Base-by-base conservation (phyloP, 1,140 invertebrate species). In the Manduca sexta region DNA sequence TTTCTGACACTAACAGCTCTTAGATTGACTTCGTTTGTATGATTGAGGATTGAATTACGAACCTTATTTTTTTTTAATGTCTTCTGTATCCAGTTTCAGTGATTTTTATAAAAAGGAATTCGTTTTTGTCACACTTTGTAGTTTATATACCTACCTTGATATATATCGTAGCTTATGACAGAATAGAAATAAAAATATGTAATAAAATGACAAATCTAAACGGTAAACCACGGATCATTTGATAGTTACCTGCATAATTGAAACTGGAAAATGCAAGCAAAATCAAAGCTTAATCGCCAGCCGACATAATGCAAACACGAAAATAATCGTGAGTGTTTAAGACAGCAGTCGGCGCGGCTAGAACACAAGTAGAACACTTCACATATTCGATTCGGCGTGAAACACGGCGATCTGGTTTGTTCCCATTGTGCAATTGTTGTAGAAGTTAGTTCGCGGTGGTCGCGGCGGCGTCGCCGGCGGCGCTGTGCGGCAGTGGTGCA, bases 401-500 rank as follows among this genome's bases (percentile, higher is more conserved):
- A 52, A 52, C 35, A 60, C 52, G 54, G 43, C 48, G 56, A 57
- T 62, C 53, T 46, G 45, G 44, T 64, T 48, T 49, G 55, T 60
- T 60, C 45, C 52, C 60, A 64, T 63, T 68, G 56, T 56, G 40
- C 49, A 44, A 54, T 58, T 64, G 53, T 67, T 67, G 53, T 52
- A 59, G 63, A 73, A 76, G 69, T 76, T 76, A 53, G 56, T 54
- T 64, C 56, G 60, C 45, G 48, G 35, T 40, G 40, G 17, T 31
- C 30, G 45, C 15, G 40, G 15, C 29, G 15, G 15, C 10, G 2
- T n/a, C 10, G 41, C 15, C 34, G 49, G 13, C 52, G 29, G 30
- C n/a, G 26, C 17, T 2, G 34, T 16, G n/a, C n/a, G n/a, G n/a
- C n/a, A 50, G 35, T 46, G 43, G 46, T 54, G 60, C 49, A 52